Evolutionary conservation across 2,797 vertebrate species (phyloP).

Genomic region (Ptychadena robeensis): DNA sequence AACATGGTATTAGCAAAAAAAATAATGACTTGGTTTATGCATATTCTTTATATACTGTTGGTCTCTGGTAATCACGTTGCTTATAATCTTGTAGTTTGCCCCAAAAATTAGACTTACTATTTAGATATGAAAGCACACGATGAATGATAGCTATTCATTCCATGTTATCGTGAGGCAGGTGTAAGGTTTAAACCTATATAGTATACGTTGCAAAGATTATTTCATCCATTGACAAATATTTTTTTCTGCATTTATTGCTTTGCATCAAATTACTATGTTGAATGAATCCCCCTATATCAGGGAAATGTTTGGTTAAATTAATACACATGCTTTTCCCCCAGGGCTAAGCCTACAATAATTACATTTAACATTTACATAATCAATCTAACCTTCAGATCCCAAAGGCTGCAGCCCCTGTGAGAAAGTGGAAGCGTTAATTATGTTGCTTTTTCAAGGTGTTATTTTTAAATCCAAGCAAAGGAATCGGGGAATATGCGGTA

Average conservation of each 20-base stretch:
- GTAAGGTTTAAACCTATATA: background rate
- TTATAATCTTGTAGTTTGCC: background rate
- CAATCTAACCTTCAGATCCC: constrained; percentile 58
- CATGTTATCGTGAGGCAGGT: background rate
- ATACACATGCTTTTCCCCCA: constrained; percentile 18
- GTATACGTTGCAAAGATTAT: background rate
- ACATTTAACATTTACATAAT: constrained; percentile 62
- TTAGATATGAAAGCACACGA: background rate
- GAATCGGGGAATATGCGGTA: constrained; percentile 36
- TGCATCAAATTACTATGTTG: constrained; percentile 10
- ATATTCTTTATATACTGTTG: too few relatives aligned
- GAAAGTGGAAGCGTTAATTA: constrained; percentile 59
- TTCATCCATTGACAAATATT: constrained; percentile 9
- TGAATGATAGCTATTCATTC: background rate
- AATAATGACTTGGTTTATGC: too few relatives aligned
- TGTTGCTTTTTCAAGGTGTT: constrained; percentile 47
- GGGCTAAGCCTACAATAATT: constrained; percentile 51
- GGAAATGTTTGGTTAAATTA: constrained; percentile 36
- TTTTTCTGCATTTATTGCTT: constrained; percentile 25
- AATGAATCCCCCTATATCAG: constrained; percentile 8
- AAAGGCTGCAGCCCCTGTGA: constrained; percentile 44
- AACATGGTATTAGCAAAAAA: too few relatives aligned
- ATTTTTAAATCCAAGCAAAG: constrained; percentile 52
- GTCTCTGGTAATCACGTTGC: too few relatives aligned
- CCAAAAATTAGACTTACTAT: background rate